Conservation (phyloP, 1,140 invertebrate genomes). For the Apis mellifera region Amel_HAv3.1 CM009935.2:13786501-13787000, state of each 20-base stretch:
- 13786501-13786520: not conserved
- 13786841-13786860: too few species aligned
- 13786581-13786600: not conserved
- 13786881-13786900: too few species aligned
- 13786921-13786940: not conserved
- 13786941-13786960: not conserved
- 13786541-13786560: not conserved
- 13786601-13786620: not conserved
- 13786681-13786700: not conserved
- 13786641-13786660: not conserved
- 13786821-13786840: too few species aligned
- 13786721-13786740: conserved; percentile 38
- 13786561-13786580: not conserved
- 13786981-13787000: conserved; percentile 18
- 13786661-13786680: not conserved
- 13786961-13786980: conserved; percentile 19
- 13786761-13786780: not conserved
- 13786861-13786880: too few species aligned
- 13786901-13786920: not conserved
- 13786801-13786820: not conserved
- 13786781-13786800: not conserved
- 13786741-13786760: conserved; percentile 44
- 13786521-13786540: not conserved
- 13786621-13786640: too few species aligned
- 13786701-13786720: conserved; percentile 54